Evolutionary conservation across 2,113 vertebrate species (phyloP).

Genomic region (Blennius ocellaris): DNA sequence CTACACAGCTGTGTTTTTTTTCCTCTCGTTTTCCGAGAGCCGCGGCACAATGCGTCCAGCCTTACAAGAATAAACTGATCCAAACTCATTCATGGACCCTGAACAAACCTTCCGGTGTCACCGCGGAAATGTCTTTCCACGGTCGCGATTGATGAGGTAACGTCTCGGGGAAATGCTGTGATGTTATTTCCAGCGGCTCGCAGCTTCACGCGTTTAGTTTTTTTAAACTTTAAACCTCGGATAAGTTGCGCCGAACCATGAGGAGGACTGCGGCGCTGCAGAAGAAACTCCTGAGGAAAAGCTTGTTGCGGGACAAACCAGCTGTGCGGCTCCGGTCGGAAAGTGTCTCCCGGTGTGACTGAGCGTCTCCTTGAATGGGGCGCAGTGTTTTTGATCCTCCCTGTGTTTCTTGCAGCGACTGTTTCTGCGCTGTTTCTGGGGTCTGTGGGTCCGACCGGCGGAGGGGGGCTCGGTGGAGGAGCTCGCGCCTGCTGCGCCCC

Average conservation of each 20-base stretch:
- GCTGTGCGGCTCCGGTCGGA: constrained; percentile 15
- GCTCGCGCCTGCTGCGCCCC: constrained; percentile 14
- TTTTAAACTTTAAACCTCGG: constrained; percentile 45
- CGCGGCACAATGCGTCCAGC: constrained; percentile 37
- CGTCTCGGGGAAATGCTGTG: constrained; percentile 14
- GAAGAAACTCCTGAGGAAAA: background rate
- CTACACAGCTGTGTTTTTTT: constrained; percentile 76
- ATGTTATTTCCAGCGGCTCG: constrained; percentile 27
- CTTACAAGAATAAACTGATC: constrained; percentile 10
- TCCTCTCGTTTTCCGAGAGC: constrained; percentile 50
- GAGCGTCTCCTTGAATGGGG: constrained; percentile 26
- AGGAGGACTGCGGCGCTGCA: constrained; percentile 34
- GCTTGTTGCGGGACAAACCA: constrained; percentile 5
- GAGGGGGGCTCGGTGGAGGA: constrained; percentile 55
- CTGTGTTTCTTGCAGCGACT: constrained; percentile 4
- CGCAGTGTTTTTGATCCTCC: constrained; percentile 19
- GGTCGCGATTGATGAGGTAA: constrained; percentile 2
- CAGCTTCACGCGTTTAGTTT: constrained; percentile 39
- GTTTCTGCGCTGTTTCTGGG: constrained; percentile 11
- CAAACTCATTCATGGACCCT: constrained; percentile 3
- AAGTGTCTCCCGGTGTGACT: background rate
- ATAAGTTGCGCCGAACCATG: constrained; percentile 54
- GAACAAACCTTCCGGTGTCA: background rate
- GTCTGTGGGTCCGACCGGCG: constrained; percentile 58
- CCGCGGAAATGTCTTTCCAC: background rate